These are phyloP conservation scores for Archocentrus centrarchus DNA, from an alignment of 2,113 vertebrate genomes.

Conservation along the genomic window DNA sequence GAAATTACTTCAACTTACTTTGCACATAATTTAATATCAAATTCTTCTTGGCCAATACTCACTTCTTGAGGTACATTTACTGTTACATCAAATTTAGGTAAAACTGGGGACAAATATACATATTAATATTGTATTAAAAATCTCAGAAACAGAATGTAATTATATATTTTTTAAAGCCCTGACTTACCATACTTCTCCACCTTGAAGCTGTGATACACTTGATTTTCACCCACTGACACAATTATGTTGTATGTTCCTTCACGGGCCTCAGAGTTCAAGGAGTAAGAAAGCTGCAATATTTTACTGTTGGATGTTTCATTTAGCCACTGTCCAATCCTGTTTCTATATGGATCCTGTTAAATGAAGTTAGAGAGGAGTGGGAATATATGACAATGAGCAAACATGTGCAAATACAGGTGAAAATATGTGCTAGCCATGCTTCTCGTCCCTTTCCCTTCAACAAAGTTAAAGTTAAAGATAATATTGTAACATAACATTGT, in stretches of 20 bases:
- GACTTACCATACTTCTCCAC: slow-evolving; percentile 79
- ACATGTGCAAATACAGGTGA: no score
- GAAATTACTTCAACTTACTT: slow-evolving; percentile 54
- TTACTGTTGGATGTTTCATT: slow-evolving; percentile 40
- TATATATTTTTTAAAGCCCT: neutral
- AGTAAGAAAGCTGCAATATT: slow-evolving; percentile 67
- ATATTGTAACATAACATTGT: no score
- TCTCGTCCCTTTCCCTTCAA: no score
- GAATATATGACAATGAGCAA: no score
- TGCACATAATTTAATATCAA: slow-evolving; percentile 65
- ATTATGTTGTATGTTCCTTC: slow-evolving; percentile 57
- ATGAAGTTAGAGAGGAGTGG: neutral
- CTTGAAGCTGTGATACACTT: slow-evolving; percentile 55
- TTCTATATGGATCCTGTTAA: slow-evolving; percentile 58
- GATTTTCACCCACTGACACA: neutral
- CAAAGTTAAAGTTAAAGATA: no score
- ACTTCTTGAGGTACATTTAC: slow-evolving; percentile 38
- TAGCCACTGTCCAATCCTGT: slow-evolving; percentile 78
- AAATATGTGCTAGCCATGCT: no score
- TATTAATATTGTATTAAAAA: neutral
- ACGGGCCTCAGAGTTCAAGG: slow-evolving; percentile 74
- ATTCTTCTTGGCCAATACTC: slow-evolving; percentile 36
- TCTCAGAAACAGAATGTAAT: neutral
- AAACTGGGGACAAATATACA: slow-evolving; percentile 5
- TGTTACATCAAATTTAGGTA: slow-evolving; percentile 70